Base-by-base conservation (phyloP, 1,140 invertebrate genomes). In the Charaxes varanes region DNA sequence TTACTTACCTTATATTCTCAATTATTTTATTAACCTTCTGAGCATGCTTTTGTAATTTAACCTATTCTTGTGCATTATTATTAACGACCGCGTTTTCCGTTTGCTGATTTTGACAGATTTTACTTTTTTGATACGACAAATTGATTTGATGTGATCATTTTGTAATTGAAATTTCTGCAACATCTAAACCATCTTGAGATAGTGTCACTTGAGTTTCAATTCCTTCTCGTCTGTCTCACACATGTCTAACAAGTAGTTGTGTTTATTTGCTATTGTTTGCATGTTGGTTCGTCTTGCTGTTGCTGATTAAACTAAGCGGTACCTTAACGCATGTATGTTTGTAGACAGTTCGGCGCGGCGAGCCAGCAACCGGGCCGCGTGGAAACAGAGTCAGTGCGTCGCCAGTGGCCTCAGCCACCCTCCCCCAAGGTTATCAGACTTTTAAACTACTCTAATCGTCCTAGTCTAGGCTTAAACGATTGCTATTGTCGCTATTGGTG, bases 291-390 rank as follows among this genome's bases (percentile, higher is more conserved):
- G 42, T 50, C 40, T 49, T 31, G 52, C 44, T 53, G 47, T 49
- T 50, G 42, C 33, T 47, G 44, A 47, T 47, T 49, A 44, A 45
- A 52, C 45, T 61, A 62, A 77, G 70, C 76, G 62, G 67, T 63
- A 66, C 73, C 72, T 83, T 85, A 85, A 85, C 77, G 81, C 84
- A 83, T 84, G 80, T 85, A 80, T 86, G 83, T 87, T 90, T 90
- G 89, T 88, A 89, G 89, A 90, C 89, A 90, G 89, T 90, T 90
- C 89, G 89, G 88, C 89, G 88, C 89, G 89, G 88, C 88, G 88
- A 89, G 89, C 86, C 86, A 87, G 88, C 82, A 88, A 85, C 85
- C 88, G 89, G 87, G 88, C 89, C 86, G 89, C 89, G 88, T 90
- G 89, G 89, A 90, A 89, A 87, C 89, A 90, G 86, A 90, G 89